Base-by-base conservation (phyloP, 2,888 invertebrate genomes). In the Halictus ligatus region DNA sequence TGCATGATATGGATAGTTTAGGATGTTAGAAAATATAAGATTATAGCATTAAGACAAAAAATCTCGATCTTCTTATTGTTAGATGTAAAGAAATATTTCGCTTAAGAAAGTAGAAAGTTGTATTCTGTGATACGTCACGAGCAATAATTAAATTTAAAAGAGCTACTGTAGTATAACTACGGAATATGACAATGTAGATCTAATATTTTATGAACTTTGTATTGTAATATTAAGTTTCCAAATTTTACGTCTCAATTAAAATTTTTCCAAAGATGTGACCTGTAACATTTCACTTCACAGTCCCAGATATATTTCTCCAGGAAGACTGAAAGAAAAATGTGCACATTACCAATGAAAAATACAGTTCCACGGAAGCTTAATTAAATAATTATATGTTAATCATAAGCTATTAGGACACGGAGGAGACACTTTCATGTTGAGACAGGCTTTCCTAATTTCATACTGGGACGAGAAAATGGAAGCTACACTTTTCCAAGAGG, bases 361-460 rank as follows among this genome's bases (percentile, higher is more conserved):
- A 73, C 6, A 35, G 50, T 5, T 29, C 8, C 58, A 21, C 15
- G 12, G 46, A 73, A 73, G 69, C 29, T 69, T 75, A 74, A 78
- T 74, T 74, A 64, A 21, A 6, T 74, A 83, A 85, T 88, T 85
- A 81, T 18, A 73, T 69, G 46, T 71, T 82, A 82, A 85, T 85
- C 77, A 71, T 29, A 72, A 76, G 69, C 85, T 78, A 89, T 87
- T 87, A 88, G 81, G 71, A 78, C 50, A 78, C 67, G n/a, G 46
- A 43, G 64, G 73, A 69, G 71, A 74, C 78, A 50, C 74, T 50
- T 43, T 69, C 69, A 46, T 73, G 54, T 69, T 69, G 67, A 71
- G 50, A 71, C 80, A 29, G 71, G 67, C 81, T 50, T 60, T 40
- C 74, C 64, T 78, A 88, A 83, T 81, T 86, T 78, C 76, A 75